Conservation (phyloP, 1,140 invertebrate genomes). For the Dreissena polymorpha region DNA sequence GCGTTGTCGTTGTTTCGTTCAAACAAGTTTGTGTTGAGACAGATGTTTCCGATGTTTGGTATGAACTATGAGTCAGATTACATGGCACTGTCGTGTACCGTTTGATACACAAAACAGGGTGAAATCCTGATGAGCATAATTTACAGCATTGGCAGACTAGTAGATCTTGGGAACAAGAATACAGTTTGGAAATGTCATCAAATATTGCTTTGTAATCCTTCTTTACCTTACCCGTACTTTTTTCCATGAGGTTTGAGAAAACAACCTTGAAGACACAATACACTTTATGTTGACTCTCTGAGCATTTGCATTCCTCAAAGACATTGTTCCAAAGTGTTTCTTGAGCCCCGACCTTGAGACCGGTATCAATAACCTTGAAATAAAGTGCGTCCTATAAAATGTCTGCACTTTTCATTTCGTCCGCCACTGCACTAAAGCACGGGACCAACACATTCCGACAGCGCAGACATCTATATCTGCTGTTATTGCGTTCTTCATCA, state of each 20-base stretch:
- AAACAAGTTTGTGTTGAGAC: too few relatives aligned
- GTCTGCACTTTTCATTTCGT: not conserved
- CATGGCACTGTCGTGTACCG: too few relatives aligned
- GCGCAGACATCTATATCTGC: not conserved
- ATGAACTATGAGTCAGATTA: too few relatives aligned
- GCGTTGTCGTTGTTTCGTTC: too few relatives aligned
- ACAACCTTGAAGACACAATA: not conserved
- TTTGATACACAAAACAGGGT: not conserved
- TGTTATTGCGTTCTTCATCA: not conserved
- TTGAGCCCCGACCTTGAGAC: not conserved
- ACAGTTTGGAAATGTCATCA: not conserved
- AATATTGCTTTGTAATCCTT: not conserved
- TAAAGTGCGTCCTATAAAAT: not conserved
- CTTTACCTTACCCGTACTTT: not conserved
- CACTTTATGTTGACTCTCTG: not conserved
- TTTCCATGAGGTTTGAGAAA: not conserved
- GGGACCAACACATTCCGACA: not conserved
- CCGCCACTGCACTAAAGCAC: not conserved
- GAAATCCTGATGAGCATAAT: not conserved
- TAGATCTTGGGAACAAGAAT: not conserved
- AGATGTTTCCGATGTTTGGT: too few relatives aligned
- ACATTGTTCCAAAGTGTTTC: not conserved
- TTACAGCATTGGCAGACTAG: not conserved
- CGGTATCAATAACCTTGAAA: not conserved
- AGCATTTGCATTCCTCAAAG: not conserved